Conservation (phyloP, 2,888 invertebrate genomes). For the Bruchidius siliquastri region DNA sequence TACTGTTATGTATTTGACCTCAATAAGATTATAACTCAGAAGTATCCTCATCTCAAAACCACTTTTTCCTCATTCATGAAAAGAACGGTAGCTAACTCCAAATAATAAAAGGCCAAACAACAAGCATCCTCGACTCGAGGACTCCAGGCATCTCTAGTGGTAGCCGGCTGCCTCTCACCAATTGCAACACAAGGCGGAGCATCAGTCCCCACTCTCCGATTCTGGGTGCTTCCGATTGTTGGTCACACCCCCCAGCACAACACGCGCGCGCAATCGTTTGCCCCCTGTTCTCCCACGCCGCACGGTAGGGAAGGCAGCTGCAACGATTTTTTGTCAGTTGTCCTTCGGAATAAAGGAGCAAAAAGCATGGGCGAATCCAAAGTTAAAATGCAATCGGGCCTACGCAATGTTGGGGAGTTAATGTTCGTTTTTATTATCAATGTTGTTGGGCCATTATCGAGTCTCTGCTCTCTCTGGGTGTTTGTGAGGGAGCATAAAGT, state of each 20-base stretch:
- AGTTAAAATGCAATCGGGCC: slow-evolving; percentile 1
- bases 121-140: background rate
- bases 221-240: slow-evolving; percentile 18
- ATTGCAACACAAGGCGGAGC: slow-evolving; percentile 20
- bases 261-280: slow-evolving; percentile 5
- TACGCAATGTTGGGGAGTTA: background rate
- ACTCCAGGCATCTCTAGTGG: background rate
- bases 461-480: background rate
- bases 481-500: background rate
- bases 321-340: slow-evolving; percentile 41
- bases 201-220: slow-evolving; percentile 10
- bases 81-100: background rate
- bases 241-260: slow-evolving; percentile 27
- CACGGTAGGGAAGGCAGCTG: slow-evolving; percentile 31
- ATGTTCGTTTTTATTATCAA: slow-evolving; percentile 14
- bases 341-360: slow-evolving; percentile 24
- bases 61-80: background rate
- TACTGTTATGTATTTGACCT: too few species aligned
- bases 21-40: too few species aligned
- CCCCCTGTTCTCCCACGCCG: background rate
- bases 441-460: slow-evolving; percentile 9
- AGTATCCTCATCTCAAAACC: background rate
- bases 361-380: slow-evolving; percentile 15
- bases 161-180: slow-evolving; percentile 10
- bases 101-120: background rate